Base-by-base conservation (phyloP, 2,113 vertebrate species). In the Loxodonta africana region DNA sequence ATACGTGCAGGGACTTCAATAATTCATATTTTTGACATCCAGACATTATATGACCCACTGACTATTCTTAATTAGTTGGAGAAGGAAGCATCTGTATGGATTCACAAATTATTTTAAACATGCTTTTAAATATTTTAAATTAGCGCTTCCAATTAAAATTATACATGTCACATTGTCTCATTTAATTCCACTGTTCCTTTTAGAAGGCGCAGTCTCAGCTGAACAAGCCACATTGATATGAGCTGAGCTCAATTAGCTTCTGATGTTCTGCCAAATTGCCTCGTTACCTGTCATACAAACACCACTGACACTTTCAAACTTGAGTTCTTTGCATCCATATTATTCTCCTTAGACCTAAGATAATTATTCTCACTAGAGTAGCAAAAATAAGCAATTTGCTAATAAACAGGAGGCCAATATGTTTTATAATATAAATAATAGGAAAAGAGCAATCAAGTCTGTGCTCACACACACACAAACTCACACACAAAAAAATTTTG, bases 201-300 rank as follows among this genome's bases (percentile, higher is more conserved):
- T 83, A 82, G 96, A 97, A 98, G 95, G 96, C 92, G 73, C 80
- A 97, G 97, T 57, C 94, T 98, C 96, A 93, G 94, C 97, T 98
- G 96, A 98, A 97, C 97, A 98, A 95, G 73, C 88, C 90, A 81
- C 97, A 97, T 4, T 98, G 98, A 98, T 98, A 98, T 97, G 96
- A 98, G 96, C 97, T 96, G 98, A 98, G 98, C 98, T 98, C 98
- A 98, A 99, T 98, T 99, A 98, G 98, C 96, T 98, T 97, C 98
- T 99, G 98, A 98, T 98, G 95, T 98, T 98, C 97, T 98, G 98
- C 98, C 98, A 99, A 98, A 99, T 98, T 98, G 98, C 97, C 97
- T 98, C 98, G 98, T 98, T 99, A 98, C 97, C 95, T 98, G 98
- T 98, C 98, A 98, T 17, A 48, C 82, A 88, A 98, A 97, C 85